phyloP scores from a whole-genome alignment of 2,888 invertebrate species.

The Megastigmus dorsalis region DNA sequence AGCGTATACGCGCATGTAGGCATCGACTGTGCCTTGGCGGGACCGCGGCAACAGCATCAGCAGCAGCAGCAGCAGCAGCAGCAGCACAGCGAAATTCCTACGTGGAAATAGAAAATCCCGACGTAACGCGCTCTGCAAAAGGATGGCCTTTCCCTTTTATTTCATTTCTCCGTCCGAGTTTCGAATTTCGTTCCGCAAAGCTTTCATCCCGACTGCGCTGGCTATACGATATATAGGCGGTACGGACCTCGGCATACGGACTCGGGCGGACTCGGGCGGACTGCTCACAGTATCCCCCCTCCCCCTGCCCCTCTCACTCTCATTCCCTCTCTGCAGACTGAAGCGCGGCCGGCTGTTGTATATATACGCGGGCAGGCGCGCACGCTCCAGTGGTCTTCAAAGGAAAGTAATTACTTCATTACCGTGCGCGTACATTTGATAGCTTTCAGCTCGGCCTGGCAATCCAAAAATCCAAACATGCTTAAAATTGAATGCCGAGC shows the following conservation, averaged over 20 bases:
- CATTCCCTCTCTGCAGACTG: background rate
- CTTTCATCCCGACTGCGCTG: constrained; percentile 19
- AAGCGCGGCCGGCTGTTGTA: background rate
- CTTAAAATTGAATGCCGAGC: constrained; percentile 21
- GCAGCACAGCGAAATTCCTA: background rate
- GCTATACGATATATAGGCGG: too few species aligned
- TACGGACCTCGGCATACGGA: too few species aligned
- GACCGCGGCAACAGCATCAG: too few species aligned
- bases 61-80: constrained; percentile 27
- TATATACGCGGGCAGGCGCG: background rate
- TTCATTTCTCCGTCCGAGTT: constrained; percentile 43
- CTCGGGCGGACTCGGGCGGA: too few species aligned
- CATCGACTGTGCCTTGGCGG: too few species aligned
- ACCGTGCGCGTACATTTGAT: constrained; percentile 4
- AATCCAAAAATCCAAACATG: constrained; percentile 1
- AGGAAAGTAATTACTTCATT: constrained; percentile 49
- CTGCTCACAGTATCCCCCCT: too few species aligned
- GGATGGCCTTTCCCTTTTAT: constrained; percentile 42
- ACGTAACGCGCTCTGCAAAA: constrained; percentile 8
- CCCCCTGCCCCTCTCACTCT: too few species aligned
- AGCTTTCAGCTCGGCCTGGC: background rate
- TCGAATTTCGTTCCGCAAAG: constrained; percentile 43
- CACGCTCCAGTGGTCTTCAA: constrained; percentile 32
- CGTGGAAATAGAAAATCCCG: constrained; percentile 40
- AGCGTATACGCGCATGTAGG: too few species aligned